phyloP scores from a whole-genome alignment of 2,797 vertebrate species.

The Hypotaenidia okinawae region DNA sequence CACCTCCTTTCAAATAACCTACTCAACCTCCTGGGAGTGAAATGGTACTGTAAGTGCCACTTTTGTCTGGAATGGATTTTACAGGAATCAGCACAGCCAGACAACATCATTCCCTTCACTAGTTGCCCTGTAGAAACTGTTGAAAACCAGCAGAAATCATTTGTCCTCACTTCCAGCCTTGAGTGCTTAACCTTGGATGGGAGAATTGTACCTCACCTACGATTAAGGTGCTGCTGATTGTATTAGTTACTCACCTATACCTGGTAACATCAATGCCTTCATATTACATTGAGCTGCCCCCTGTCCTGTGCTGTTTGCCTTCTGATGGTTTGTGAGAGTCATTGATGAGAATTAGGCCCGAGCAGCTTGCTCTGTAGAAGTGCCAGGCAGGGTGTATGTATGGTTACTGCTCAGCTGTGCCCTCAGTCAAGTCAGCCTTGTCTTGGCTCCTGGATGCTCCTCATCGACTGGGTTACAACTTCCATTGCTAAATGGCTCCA shows the following conservation, averaged over 20 bases:
- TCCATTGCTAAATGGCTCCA: neutral
- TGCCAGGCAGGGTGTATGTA: neutral
- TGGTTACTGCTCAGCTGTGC: neutral
- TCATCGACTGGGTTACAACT: neutral
- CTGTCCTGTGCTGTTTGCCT: neutral
- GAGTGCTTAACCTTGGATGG: neutral
- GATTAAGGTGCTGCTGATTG: neutral
- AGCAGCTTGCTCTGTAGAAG: neutral
- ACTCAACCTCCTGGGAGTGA: neutral
- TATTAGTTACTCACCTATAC: neutral
- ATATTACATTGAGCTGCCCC: neutral
- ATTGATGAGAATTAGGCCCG: neutral
- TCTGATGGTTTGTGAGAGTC: neutral
- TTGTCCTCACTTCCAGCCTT: neutral
- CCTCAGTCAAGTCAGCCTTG: neutral
- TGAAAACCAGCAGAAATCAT: neutral
- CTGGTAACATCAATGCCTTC: neutral
- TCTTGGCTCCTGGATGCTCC: neutral
- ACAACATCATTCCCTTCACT: neutral
- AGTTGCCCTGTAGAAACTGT: neutral
- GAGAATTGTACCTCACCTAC: neutral
- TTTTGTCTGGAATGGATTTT: neutral
- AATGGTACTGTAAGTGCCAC: neutral
- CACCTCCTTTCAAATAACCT: neutral
- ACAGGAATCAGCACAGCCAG: neutral